Conservation (phyloP, 2,797 vertebrate genomes). For the Simalia tracyae region DNA sequence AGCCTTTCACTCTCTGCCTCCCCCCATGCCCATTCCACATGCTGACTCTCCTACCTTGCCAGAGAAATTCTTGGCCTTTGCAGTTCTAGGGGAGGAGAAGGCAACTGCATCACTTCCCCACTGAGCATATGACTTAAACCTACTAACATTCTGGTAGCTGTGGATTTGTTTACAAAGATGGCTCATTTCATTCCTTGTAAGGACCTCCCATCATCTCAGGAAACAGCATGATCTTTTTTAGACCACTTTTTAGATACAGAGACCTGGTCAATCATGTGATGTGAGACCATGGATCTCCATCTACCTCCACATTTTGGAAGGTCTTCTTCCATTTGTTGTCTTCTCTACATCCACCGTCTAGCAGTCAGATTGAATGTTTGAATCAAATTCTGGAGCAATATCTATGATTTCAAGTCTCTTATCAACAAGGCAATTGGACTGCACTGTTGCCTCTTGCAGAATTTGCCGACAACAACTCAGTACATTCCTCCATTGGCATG, state of each 20-base stretch:
- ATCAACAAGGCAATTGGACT: not conserved
- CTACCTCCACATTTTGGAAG: not conserved
- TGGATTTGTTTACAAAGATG: not conserved
- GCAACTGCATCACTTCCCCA: not conserved
- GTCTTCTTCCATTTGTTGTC: not conserved
- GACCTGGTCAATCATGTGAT: not conserved
- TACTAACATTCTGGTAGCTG: not conserved
- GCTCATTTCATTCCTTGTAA: not conserved
- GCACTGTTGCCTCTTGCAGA: not conserved
- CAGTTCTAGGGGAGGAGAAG: not conserved
- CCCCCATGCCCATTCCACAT: not conserved
- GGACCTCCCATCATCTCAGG: not conserved
- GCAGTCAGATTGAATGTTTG: not conserved
- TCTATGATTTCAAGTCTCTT: not conserved
- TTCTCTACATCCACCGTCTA: not conserved
- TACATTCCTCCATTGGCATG: not conserved
- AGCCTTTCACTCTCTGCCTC: not conserved
- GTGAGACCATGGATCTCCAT: not conserved
- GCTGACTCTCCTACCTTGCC: not conserved
- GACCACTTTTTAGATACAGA: not conserved
- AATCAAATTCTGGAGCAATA: not conserved
- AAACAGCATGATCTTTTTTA: not conserved
- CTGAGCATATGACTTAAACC: not conserved
- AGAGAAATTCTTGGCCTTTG: not conserved
- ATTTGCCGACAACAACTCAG: not conserved